Percentiles rank a stretch among this genome's conserved stretches.
Evolutionary conservation across 2,113 vertebrate species (phyloP).

Genomic region (Hemibagrus wyckioides): DNA sequence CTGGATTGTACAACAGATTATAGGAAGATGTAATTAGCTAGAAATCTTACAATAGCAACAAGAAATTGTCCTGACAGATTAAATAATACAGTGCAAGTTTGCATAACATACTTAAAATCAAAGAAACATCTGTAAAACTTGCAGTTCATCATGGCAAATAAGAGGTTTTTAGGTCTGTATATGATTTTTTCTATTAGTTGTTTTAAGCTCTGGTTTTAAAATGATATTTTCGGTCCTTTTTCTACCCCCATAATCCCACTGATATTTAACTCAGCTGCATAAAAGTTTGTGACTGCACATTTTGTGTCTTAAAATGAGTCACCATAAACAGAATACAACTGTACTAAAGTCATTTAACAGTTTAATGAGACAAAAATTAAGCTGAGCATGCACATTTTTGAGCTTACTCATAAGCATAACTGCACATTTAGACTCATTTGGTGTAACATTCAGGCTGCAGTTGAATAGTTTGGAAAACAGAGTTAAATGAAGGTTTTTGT

Average conservation of each 20-base stretch:
- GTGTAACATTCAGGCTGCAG: neutral
- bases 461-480: neutral
- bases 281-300: neutral
- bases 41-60: neutral
- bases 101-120: neutral
- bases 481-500: neutral
- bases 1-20: conserved; percentile 15
- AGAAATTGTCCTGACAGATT: neutral
- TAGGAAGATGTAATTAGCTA: neutral
- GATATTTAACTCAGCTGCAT: neutral
- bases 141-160: neutral
- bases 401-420: neutral
- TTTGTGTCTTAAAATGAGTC: neutral
- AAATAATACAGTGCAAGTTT: neutral
- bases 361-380: neutral
- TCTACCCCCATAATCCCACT: neutral
- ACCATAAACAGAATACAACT: neutral
- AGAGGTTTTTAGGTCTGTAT: too few species aligned
- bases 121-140: neutral
- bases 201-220: neutral
- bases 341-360: neutral
- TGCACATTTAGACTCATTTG: neutral
- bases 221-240: neutral
- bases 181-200: neutral
- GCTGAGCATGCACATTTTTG: neutral